Percentiles rank a stretch among this genome's conserved stretches.
These are phyloP conservation scores for Lomographa bimaculata DNA, from an alignment of 2,888 invertebrate genomes.

Conservation along the genomic window DNA sequence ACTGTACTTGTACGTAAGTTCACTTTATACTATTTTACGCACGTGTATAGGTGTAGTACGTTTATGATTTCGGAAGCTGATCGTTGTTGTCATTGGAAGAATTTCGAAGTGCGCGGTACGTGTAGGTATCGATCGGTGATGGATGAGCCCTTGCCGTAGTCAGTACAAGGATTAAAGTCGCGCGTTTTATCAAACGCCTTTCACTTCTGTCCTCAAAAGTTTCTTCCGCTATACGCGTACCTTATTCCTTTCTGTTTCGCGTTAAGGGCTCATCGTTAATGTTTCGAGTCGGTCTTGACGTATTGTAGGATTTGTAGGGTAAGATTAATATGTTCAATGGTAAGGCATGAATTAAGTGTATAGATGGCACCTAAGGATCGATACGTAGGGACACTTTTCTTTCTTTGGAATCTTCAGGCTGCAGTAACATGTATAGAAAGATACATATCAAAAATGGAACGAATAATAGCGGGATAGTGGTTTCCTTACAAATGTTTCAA, in stretches of 20 bases:
- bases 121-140: constrained; percentile 47
- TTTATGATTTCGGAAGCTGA: constrained; percentile 75
- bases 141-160: constrained; percentile 50
- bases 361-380: constrained; percentile 73
- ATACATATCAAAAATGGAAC: constrained; percentile 75
- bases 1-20: constrained; percentile 74
- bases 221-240: constrained; percentile 46
- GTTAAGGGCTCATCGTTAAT: constrained; percentile 49
- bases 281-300: constrained; percentile 67
- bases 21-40: constrained; percentile 78
- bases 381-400: constrained; percentile 73
- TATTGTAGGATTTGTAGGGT: constrained; percentile 73
- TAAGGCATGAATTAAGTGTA: constrained; percentile 67
- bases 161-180: constrained; percentile 38
- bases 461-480: constrained; percentile 67
- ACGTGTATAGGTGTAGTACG: constrained; percentile 67
- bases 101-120: constrained; percentile 68
- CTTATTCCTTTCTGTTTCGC: constrained; percentile 37
- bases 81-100: constrained; percentile 69
- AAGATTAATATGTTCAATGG: constrained; percentile 71
- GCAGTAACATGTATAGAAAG: constrained; percentile 72
- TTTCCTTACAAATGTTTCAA: constrained; percentile 38
- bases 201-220: constrained; percentile 40
- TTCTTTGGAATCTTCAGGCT: constrained; percentile 62
- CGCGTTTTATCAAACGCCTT: constrained; percentile 43